Percentiles rank a stretch among this genome's conserved stretches.
Evolutionary conservation across 2,113 vertebrate species (phyloP).

Genomic region (Nestor notabilis): DNA sequence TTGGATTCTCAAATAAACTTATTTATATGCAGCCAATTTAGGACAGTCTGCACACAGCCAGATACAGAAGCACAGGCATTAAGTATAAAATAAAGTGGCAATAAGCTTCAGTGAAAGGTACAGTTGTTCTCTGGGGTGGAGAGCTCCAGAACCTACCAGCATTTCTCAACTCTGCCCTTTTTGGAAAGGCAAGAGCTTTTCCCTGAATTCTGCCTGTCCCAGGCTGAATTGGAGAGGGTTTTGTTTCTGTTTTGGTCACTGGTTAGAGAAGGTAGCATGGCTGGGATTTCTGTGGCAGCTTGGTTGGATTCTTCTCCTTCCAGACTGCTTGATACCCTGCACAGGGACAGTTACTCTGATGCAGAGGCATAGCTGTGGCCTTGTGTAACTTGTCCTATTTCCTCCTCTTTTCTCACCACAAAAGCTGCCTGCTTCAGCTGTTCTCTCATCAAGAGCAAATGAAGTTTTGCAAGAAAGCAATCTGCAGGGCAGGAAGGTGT

Average conservation of each 20-base stretch:
- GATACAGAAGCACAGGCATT: neutral
- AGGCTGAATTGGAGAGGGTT: neutral
- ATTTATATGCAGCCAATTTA: slow-evolving; percentile 19
- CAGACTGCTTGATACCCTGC: neutral
- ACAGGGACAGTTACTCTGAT: neutral
- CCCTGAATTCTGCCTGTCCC: neutral
- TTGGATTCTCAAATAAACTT: slow-evolving; percentile 16
- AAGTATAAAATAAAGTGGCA: neutral
- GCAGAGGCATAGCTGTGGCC: neutral
- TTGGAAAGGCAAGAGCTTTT: neutral
- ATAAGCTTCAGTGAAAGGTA: slow-evolving; percentile 3
- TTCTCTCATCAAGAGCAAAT: neutral
- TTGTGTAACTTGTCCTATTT: neutral
- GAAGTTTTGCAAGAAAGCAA: neutral
- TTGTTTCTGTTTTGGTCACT: neutral
- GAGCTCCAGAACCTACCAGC: neutral
- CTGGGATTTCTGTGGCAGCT: neutral
- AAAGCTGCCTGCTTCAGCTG: neutral
- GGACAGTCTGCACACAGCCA: neutral
- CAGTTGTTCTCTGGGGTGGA: neutral
- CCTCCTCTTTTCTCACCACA: neutral
- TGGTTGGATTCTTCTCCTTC: neutral
- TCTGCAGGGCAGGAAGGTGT: neutral
- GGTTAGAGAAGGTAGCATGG: neutral
- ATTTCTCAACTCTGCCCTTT: neutral